Conservation (phyloP, 1,140 invertebrate species). For the Bicyclus anynana region DNA sequence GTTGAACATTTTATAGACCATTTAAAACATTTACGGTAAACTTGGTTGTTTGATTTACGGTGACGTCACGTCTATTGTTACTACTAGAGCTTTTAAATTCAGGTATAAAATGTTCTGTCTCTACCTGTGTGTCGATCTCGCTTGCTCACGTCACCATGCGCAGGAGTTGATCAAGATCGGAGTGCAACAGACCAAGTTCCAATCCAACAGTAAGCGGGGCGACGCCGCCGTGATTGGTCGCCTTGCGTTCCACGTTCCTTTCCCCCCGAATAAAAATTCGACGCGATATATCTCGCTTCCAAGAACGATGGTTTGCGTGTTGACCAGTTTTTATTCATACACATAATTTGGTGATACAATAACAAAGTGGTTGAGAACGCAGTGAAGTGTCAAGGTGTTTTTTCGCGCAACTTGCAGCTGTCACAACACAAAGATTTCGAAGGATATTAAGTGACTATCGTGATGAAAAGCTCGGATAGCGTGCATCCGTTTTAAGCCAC, state of each 20-base stretch:
- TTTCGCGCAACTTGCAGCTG: constrained; percentile 51
- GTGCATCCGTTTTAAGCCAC: constrained; percentile 34
- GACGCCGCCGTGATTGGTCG: constrained; percentile 60
- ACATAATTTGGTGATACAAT: constrained; percentile 31
- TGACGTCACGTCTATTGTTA: constrained; percentile 44
- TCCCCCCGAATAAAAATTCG: constrained; percentile 53
- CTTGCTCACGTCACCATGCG: constrained; percentile 49
- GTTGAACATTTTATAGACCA: no score
- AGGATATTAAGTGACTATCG: constrained; percentile 39
- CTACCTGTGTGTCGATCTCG: constrained; percentile 33
- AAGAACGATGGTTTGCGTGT: constrained; percentile 38
- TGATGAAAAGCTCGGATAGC: constrained; percentile 33
- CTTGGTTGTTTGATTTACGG: not conserved
- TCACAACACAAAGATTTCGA: constrained; percentile 42
- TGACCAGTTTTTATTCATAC: constrained; percentile 37
- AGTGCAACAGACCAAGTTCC: no score
- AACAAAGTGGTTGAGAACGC: constrained; percentile 32
- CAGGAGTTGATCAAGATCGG: constrained; percentile 57
- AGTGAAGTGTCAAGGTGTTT: constrained; percentile 47
- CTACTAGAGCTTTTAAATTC: constrained; percentile 61
- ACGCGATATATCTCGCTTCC: constrained; percentile 5
- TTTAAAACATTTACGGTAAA: no score
- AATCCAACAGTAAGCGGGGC: constrained; percentile 69
- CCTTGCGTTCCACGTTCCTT: constrained; percentile 30
- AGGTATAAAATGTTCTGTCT: constrained; percentile 55